Conservation (phyloP, 2,113 vertebrate species). For the Hymenochirus boettgeri region DNA sequence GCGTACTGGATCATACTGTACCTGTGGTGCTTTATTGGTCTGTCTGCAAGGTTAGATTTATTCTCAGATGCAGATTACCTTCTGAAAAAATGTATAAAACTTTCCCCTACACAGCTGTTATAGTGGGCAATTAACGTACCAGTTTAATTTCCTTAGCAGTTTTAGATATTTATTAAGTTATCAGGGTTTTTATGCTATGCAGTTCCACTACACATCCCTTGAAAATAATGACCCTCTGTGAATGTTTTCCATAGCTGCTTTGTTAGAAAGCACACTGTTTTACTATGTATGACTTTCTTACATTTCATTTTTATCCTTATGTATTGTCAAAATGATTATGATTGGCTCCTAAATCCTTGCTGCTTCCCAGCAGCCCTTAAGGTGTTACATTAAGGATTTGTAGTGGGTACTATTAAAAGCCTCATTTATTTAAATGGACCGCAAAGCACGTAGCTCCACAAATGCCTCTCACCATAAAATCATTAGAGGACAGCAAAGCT, state of each 20-base stretch:
- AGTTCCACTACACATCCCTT: not conserved
- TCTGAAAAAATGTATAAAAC: not conserved
- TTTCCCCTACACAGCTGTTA: conserved; percentile 5
- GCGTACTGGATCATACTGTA: not conserved
- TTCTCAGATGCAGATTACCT: conserved; percentile 35
- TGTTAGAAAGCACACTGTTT: not conserved
- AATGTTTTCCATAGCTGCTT: not conserved
- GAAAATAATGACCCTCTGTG: not conserved
- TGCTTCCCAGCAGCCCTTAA: conserved; percentile 3
- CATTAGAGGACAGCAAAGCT: conserved; percentile 1
- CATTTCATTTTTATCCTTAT: not conserved
- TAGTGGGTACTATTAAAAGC: not conserved
- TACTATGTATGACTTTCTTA: not conserved
- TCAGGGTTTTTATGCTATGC: no score
- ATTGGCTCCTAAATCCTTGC: not conserved
- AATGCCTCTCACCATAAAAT: not conserved
- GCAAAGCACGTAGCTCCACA: not conserved
- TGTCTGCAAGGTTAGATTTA: conserved; percentile 40
- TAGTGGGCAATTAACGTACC: conserved; percentile 6
- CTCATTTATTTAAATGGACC: conserved; percentile 4
- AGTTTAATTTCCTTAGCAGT: conserved; percentile 4
- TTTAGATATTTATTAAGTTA: no score
- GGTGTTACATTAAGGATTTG: conserved; percentile 1
- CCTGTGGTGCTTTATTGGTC: conserved; percentile 32
- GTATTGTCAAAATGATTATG: not conserved